Evolutionary conservation across 2,113 vertebrate genomes (phyloP), one percentile per base, ranked within the genome.

Genomic region (Carlito syrichta): DNA sequence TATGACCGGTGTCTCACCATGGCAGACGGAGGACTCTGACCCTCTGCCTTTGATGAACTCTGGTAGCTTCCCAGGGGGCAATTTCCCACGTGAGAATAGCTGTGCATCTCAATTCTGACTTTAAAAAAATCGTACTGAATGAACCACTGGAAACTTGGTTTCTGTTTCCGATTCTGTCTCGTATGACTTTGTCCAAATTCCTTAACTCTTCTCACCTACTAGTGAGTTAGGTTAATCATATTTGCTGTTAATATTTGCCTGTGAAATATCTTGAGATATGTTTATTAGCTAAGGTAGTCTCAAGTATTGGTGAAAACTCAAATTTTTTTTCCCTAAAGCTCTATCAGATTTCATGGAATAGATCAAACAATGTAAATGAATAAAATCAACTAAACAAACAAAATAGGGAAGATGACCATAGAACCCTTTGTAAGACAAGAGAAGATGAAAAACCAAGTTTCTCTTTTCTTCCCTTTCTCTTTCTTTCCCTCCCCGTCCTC

Each of bases 21-120:
- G 74, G 93, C 81, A 50, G 73, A 86, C 91, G 35, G 93, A 94
- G 69, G 74, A 81, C 83, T 89, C 93, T 94, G 96, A 94, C 93
- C 97, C 89, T 96, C 91, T 78, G 93, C 63, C 63, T 96, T 93
- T 97, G 96, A 97, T 97, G 96, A 94, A 93, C 94, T 92, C 95
- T 92, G 68, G 78, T 60, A 84, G 96, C 52, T 95, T 90, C 86
- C 96, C 58, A 82, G 94, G 95, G 95, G 93, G 86, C 79, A 54
- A 73, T 89, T 96, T 96, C 56, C 89, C 25, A 82, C 79, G 14
- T 1, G 9, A 76, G 95, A 71, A 90, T 52, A 94, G 91, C 63
- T 40, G 83, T 3, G 84, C 48, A 54, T 86, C 60, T 69, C 60
- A 91, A 85, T 63, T 86, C 71, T 32, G 79, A 32, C 84, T 87